Percentiles rank a stretch among this genome's conserved stretches.
Conservation (phyloP, 1,140 invertebrate species). For the Macrobrachium rosenbergii region DNA sequence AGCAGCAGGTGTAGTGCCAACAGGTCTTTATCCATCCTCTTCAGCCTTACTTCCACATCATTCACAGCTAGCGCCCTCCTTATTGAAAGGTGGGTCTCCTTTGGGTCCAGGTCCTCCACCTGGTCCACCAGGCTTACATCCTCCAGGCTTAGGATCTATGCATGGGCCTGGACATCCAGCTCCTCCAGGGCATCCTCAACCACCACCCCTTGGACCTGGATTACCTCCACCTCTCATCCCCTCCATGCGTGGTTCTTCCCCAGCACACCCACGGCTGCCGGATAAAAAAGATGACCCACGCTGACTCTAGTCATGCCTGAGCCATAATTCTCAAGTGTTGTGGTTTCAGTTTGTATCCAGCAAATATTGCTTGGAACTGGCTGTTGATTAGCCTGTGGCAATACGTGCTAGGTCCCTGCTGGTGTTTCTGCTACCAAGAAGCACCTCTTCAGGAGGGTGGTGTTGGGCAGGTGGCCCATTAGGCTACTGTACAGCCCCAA, state of each 20-base stretch:
- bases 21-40: slow-evolving; percentile 42
- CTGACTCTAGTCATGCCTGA: slow-evolving; percentile 62
- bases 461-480: slow-evolving; percentile 57
- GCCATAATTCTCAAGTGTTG: slow-evolving; percentile 47
- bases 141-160: slow-evolving; percentile 39
- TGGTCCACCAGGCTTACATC: slow-evolving; percentile 38
- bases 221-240: slow-evolving; percentile 58
- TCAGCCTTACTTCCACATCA: slow-evolving; percentile 55
- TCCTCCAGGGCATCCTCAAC: slow-evolving; percentile 46
- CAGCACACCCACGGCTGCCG: slow-evolving; percentile 57
- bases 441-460: slow-evolving; percentile 36
- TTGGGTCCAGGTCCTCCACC: slow-evolving; percentile 41
- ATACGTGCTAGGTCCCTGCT: not conserved
- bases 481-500: slow-evolving; percentile 56
- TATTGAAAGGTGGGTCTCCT: slow-evolving; percentile 49
- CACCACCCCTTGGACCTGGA: slow-evolving; percentile 52
- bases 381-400: too few relatives aligned
- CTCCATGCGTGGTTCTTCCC: slow-evolving; percentile 57
- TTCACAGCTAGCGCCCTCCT: slow-evolving; percentile 51
- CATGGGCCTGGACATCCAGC: slow-evolving; percentile 48
- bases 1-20: slow-evolving; percentile 16
- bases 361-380: not conserved
- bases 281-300: slow-evolving; percentile 62
- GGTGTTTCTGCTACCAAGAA: slow-evolving; percentile 38
- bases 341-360: slow-evolving; percentile 20